Evolutionary conservation across 2,113 vertebrate species (phyloP).

Genomic region (Picathartes gymnocephalus): DNA sequence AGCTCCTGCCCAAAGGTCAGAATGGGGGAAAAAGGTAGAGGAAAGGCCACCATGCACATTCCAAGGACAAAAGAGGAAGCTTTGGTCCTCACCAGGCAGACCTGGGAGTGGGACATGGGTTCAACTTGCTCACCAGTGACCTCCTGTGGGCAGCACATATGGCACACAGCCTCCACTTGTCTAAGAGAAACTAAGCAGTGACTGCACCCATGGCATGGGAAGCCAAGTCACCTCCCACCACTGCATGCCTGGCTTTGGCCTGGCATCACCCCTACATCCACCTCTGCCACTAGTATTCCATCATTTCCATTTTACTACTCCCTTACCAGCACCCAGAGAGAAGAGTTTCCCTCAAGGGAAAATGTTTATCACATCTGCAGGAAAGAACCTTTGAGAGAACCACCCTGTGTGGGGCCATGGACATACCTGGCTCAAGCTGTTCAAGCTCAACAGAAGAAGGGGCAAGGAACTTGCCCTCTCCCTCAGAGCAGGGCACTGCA

Average conservation of each 20-base stretch:
- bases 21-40: background rate
- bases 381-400: background rate
- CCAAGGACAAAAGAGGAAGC: background rate
- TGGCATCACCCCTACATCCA: background rate
- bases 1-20: background rate
- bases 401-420: accelerated
- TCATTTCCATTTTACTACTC: background rate
- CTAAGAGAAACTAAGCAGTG: background rate
- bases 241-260: accelerated
- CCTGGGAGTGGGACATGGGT: background rate
- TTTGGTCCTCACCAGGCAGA: background rate
- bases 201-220: background rate
- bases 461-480: background rate
- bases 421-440: background rate
- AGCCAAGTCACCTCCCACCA: background rate
- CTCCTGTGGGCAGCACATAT: slow-evolving; percentile 1
- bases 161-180: background rate
- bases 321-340: background rate
- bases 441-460: background rate
- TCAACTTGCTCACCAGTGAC: slow-evolving; percentile 30
- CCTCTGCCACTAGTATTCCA: background rate
- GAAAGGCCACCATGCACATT: background rate
- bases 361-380: accelerated
- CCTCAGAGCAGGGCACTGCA: background rate
- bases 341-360: background rate